Conservation (phyloP, 2,113 vertebrate species). For the Sapayoa aenigma region DNA sequence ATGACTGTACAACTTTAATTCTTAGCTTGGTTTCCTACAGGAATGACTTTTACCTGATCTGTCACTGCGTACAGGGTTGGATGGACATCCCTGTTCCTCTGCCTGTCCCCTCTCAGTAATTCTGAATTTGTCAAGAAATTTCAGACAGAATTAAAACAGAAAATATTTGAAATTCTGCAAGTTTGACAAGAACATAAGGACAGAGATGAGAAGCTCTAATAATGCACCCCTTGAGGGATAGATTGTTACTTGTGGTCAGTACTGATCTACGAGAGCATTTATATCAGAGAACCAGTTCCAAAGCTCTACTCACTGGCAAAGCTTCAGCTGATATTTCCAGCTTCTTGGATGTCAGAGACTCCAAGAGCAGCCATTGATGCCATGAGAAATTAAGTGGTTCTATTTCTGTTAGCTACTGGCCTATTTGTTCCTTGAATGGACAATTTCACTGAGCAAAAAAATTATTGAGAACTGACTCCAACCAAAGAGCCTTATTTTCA, state of each 20-base stretch:
- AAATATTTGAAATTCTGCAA: not conserved
- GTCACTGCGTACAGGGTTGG: rapidly evolving
- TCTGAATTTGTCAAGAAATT: not conserved
- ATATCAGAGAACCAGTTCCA: not conserved
- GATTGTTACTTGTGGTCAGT: not conserved
- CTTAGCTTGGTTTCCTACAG: not conserved
- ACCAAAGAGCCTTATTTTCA: not conserved
- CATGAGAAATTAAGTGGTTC: not conserved
- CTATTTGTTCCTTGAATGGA: not conserved
- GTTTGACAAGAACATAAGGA: not conserved
- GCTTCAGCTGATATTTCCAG: not conserved
- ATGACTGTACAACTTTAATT: not conserved
- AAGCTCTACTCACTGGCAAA: not conserved
- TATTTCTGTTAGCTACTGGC: not conserved
- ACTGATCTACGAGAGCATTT: not conserved
- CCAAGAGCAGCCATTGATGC: not conserved
- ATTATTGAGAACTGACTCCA: not conserved
- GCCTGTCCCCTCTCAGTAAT: not conserved
- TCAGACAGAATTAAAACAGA: not conserved
- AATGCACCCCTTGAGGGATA: not conserved
- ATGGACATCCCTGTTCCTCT: not conserved
- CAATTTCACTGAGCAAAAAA: not conserved
- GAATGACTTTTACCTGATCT: not conserved
- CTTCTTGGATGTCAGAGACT: not conserved
- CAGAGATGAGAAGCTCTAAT: not conserved